phyloP scores from a whole-genome alignment of 2,797 vertebrate genomes.

The Acanthopagrus latus region DNA sequence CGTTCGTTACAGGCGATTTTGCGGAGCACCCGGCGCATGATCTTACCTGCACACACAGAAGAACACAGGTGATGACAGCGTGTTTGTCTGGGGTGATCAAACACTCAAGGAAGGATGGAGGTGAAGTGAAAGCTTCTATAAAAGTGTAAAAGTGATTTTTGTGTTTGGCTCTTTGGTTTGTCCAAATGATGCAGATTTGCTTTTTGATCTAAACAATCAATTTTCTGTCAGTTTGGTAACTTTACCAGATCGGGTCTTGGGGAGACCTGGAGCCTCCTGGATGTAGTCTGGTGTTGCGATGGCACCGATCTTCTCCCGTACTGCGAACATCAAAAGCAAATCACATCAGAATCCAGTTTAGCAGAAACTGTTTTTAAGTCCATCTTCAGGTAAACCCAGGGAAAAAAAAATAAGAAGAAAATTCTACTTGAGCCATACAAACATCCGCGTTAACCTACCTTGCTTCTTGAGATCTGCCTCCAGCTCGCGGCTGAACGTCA shows the following conservation, averaged over 20 bases:
- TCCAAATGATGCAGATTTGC: not conserved
- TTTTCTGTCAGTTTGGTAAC: not conserved
- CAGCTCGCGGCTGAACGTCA: conserved; percentile 85
- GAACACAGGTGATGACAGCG: not conserved
- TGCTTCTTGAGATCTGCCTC: conserved; percentile 90
- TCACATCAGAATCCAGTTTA: not conserved
- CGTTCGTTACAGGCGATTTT: conserved; percentile 94
- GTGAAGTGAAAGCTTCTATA: not conserved
- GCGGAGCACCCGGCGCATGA: conserved; percentile 93
- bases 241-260: conserved; percentile 97
- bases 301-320: conserved; percentile 96
- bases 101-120: not conserved
- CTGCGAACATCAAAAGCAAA: conserved; percentile 74
- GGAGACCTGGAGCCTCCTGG: conserved; percentile 94
- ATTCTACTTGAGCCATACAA: too few species aligned
- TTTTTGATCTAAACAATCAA: not conserved
- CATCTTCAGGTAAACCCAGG: not conserved
- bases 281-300: conserved; percentile 98
- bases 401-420: too few species aligned
- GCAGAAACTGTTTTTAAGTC: not conserved
- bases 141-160: too few species aligned
- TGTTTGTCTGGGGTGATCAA: too few species aligned
- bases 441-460: conserved; percentile 77
- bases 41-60: conserved; percentile 89
- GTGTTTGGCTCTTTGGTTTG: not conserved